These are phyloP conservation scores for Leucoraja erinaceus DNA, from an alignment of 2,113 vertebrate genomes.

Conservation along the genomic window DNA sequence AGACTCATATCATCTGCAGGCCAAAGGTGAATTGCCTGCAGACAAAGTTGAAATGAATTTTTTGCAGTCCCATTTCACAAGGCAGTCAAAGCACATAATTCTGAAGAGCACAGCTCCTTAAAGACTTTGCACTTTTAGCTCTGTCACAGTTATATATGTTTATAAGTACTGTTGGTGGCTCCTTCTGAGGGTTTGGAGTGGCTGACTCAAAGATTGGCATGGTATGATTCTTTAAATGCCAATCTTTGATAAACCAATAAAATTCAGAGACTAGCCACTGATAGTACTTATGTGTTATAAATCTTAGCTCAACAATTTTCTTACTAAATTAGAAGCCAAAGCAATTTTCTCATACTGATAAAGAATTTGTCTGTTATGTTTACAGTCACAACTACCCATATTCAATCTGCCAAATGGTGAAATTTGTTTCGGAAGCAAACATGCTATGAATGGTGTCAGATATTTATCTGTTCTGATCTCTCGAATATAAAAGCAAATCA, in stretches of 20 bases:
- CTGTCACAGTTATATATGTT: constrained; percentile 81
- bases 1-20: constrained; percentile 84
- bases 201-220: constrained; percentile 38
- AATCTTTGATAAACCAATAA: constrained; percentile 38
- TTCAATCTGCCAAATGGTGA: constrained; percentile 32
- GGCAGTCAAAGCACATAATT: constrained; percentile 85
- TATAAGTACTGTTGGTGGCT: constrained; percentile 56
- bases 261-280: constrained; percentile 33
- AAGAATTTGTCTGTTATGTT: constrained; percentile 38
- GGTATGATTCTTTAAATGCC: constrained; percentile 33
- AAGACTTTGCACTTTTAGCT: constrained; percentile 59
- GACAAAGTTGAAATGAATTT: constrained; percentile 91
- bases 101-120: constrained; percentile 78
- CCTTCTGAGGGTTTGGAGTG: constrained; percentile 38
- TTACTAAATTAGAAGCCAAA: constrained; percentile 37
- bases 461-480: constrained; percentile 32
- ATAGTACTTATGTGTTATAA: constrained; percentile 36
- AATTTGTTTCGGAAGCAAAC: constrained; percentile 29
- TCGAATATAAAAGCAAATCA: constrained; percentile 1
- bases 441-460: constrained; percentile 12
- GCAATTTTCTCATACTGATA: constrained; percentile 39
- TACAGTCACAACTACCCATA: constrained; percentile 34
- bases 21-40: constrained; percentile 91
- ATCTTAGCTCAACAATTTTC: constrained; percentile 38
- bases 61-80: constrained; percentile 83